phyloP scores from a whole-genome alignment of 1,140 invertebrate genomes.

The Drosophila yakuba region DNA sequence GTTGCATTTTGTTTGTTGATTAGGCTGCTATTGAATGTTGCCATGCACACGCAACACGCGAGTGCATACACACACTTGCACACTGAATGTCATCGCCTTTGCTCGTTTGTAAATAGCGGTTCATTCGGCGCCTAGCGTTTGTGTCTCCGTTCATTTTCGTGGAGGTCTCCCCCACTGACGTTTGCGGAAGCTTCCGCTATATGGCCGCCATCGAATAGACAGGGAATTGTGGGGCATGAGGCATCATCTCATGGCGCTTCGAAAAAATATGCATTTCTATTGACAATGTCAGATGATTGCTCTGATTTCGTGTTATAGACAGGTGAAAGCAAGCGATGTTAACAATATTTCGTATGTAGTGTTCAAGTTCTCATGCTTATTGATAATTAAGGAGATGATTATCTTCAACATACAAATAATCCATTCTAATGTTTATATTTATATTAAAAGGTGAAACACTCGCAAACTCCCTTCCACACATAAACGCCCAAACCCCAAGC shows the following conservation, averaged over 20 bases:
- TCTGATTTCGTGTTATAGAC: background rate
- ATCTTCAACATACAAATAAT: too few relatives aligned
- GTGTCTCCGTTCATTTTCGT: constrained; percentile 29
- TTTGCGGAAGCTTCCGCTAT: constrained; percentile 66
- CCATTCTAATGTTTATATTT: too few relatives aligned
- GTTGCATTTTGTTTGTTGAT: constrained; percentile 70
- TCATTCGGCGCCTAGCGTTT: constrained; percentile 24
- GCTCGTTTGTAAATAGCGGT: constrained; percentile 44
- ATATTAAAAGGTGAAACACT: background rate
- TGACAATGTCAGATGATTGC: constrained; percentile 43
- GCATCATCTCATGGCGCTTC: constrained; percentile 44
- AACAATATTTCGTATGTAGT: background rate
- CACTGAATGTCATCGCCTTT: constrained; percentile 20
- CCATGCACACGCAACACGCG: constrained; percentile 37
- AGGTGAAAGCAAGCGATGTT: constrained; percentile 28
- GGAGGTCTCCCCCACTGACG: constrained; percentile 55
- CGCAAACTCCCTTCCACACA: background rate
- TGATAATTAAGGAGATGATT: too few relatives aligned
- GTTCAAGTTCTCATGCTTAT: background rate
- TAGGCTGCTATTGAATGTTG: constrained; percentile 71
- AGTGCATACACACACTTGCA: constrained; percentile 8
- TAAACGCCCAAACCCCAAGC: background rate
- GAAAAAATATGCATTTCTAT: constrained; percentile 34
- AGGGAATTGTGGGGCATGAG: constrained; percentile 27
- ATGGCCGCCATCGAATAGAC: constrained; percentile 11